Conservation (phyloP, 2,888 invertebrate genomes). For the Drosophila niveifrons region DNA sequence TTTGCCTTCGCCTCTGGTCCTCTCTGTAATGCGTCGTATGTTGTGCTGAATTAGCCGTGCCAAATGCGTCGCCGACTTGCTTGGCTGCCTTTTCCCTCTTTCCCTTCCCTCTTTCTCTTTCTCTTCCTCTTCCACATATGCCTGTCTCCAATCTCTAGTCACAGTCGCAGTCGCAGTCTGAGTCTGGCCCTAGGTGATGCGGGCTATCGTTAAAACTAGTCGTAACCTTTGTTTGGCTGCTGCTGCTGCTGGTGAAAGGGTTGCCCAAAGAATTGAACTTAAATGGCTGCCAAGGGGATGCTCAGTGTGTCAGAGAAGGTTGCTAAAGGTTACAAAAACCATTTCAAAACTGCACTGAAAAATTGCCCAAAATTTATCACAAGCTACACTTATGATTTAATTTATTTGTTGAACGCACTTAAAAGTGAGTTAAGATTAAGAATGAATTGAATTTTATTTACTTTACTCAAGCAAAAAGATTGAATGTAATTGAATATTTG, state of each 20-base stretch:
- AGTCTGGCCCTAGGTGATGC: constrained; percentile 50
- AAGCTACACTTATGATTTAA: constrained; percentile 2
- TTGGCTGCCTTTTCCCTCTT: constrained; percentile 22
- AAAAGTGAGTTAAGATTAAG: neutral
- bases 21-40: constrained; percentile 53
- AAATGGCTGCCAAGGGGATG: constrained; percentile 33
- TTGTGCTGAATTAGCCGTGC: constrained; percentile 65
- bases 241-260: constrained; percentile 26
- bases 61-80: constrained; percentile 60
- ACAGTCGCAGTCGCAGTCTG: neutral
- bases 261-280: constrained; percentile 38
- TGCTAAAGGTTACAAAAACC: constrained; percentile 12
- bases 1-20: constrained; percentile 6
- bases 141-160: neutral
- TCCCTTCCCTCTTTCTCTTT: no score
- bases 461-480: no score
- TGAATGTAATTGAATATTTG: no score
- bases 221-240: constrained; percentile 43
- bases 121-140: no score
- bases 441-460: no score
- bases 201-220: constrained; percentile 48
- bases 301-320: constrained; percentile 11
- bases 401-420: constrained; percentile 6
- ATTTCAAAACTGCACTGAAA: neutral
- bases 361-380: constrained; percentile 3